A percentile compares a stretch with the other conserved stretches of the same genome.
Conservation (phyloP, 1,140 invertebrate species). For the Daktulosphaira vitifoliae region DNA sequence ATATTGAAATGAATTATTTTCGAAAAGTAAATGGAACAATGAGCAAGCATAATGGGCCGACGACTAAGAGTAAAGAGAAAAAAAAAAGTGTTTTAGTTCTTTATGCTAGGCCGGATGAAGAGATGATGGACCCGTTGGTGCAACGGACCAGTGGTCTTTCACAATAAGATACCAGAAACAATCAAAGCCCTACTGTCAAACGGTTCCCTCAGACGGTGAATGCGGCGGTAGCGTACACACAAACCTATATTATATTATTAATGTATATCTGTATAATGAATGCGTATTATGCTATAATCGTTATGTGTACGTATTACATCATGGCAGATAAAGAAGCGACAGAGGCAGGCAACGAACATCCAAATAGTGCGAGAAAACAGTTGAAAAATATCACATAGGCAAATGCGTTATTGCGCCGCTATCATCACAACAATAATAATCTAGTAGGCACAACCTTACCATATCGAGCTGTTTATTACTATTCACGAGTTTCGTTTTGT, state of each 20-base stretch:
- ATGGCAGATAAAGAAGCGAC: too few relatives aligned
- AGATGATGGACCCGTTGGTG: constrained; percentile 29
- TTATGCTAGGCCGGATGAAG: constrained; percentile 30
- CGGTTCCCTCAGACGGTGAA: background rate
- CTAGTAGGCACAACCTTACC: too few relatives aligned
- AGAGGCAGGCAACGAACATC: too few relatives aligned
- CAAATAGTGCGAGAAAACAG: too few relatives aligned
- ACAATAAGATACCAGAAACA: constrained; percentile 26
- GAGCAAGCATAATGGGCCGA: constrained; percentile 23
- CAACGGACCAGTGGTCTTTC: constrained; percentile 31
- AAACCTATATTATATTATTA: background rate
- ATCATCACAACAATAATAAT: too few relatives aligned
- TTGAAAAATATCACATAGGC: too few relatives aligned
- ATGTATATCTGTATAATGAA: too few relatives aligned
- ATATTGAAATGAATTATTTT: constrained; percentile 27
- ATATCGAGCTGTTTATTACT: too few relatives aligned
- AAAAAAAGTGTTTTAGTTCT: constrained; percentile 12
- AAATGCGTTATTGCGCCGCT: too few relatives aligned
- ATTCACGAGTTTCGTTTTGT: too few relatives aligned
- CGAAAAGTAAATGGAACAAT: constrained; percentile 27
- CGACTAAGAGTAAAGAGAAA: background rate
- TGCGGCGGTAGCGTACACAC: background rate
- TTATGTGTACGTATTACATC: too few relatives aligned
- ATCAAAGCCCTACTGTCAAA: constrained; percentile 12
- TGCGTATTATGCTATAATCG: too few relatives aligned